A percentile compares a stretch with the other conserved stretches of the same genome.
phyloP scores from a whole-genome alignment of 1,140 invertebrate species.

The Polypedilum vanderplanki region DNA sequence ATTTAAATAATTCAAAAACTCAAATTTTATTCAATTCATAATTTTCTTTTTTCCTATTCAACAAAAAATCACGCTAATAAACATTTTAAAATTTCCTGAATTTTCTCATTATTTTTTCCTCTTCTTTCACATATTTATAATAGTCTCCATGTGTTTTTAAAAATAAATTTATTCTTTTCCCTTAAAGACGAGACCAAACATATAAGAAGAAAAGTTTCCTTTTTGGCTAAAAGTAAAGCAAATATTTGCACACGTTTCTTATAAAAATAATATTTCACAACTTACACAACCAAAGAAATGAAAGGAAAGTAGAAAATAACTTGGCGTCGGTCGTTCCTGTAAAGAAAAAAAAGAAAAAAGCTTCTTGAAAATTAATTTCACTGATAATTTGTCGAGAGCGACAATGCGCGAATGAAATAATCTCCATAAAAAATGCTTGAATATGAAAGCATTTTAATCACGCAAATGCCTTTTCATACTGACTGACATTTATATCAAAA shows the following conservation, averaged over 20 bases:
- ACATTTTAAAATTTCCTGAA: no score
- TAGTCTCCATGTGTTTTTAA: no score
- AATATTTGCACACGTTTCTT: not conserved
- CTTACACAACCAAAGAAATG: not conserved
- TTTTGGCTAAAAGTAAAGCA: not conserved
- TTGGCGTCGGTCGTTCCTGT: not conserved
- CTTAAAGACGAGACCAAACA: no score
- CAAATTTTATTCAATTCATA: no score
- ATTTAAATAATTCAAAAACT: no score
- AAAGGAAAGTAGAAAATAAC: not conserved
- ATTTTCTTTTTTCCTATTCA: no score
- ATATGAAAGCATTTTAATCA: not conserved
- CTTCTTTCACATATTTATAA: no score
- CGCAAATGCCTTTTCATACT: not conserved
- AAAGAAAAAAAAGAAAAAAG: not conserved
- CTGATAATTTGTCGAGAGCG: not conserved
- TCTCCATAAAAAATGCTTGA: not conserved
- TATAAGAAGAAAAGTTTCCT: not conserved
- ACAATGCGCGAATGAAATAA: not conserved
- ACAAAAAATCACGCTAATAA: no score
- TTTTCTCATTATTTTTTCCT: no score
- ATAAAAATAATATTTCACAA: slow-evolving; percentile 8
- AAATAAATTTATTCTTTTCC: no score
- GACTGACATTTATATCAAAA: slow-evolving; percentile 26
- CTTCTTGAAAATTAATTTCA: slow-evolving; percentile 26